These are phyloP conservation scores for Peromyscus leucopus DNA, from an alignment of 2,113 vertebrate species.

Conservation along the genomic window DNA sequence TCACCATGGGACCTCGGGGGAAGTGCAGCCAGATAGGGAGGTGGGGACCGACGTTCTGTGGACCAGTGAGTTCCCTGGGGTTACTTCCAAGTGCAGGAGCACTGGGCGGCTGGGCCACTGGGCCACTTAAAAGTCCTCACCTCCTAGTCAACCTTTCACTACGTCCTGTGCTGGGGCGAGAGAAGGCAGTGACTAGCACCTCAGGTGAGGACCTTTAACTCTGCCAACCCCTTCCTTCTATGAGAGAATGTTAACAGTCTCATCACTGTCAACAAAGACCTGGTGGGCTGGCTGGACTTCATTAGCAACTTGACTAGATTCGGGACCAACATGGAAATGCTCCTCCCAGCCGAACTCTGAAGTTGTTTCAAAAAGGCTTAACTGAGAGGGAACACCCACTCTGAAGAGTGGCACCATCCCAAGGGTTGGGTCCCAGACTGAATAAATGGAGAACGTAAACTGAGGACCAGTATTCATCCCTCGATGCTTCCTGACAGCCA, in stretches of 20 bases:
- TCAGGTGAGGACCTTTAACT: background rate
- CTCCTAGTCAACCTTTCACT: background rate
- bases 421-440: background rate
- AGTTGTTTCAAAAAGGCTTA: background rate
- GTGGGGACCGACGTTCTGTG: background rate
- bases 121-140: background rate
- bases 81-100: background rate
- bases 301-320: background rate
- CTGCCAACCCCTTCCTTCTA: background rate
- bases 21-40: background rate
- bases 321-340: background rate
- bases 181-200: background rate
- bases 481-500: background rate
- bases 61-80: background rate
- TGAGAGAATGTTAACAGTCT: background rate
- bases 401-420: background rate
- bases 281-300: background rate
- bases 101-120: background rate
- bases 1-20: background rate
- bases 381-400: background rate
- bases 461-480: background rate
- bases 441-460: background rate
- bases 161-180: background rate
- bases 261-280: background rate
- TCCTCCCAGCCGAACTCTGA: background rate